Percentiles rank a stretch among this genome's conserved stretches.
These are phyloP conservation scores for Myiagra hebetior DNA, from an alignment of 2,113 vertebrate genomes.

Conservation along the genomic window DNA sequence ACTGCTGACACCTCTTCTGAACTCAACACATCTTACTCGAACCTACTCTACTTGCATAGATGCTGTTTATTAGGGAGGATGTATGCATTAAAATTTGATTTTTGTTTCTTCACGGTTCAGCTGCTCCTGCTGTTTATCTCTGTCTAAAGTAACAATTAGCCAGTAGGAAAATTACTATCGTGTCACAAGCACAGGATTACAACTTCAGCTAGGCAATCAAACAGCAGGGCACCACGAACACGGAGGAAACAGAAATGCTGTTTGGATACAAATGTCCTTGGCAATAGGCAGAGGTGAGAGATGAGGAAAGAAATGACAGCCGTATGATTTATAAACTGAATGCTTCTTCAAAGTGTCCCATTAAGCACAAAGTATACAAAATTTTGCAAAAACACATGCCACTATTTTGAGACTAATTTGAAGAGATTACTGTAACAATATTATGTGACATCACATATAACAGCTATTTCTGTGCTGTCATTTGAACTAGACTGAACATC, in stretches of 20 bases:
- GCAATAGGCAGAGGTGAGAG: not conserved
- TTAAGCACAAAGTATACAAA: not conserved
- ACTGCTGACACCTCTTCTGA: conserved; percentile 30
- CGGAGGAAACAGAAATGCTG: not conserved
- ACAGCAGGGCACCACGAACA: not conserved
- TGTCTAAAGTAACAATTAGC: not conserved
- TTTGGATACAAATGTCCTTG: not conserved
- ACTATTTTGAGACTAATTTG: not conserved
- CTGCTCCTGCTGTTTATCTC: not conserved
- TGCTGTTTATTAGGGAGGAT: not conserved
- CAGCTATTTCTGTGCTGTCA: not conserved
- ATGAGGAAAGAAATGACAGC: not conserved
- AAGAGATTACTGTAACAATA: not conserved
- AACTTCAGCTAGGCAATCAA: not conserved
- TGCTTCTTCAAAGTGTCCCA: not conserved
- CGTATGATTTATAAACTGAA: not conserved
- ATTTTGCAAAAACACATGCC: not conserved
- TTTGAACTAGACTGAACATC: not conserved
- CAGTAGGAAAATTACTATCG: not conserved
- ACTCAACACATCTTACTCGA: not conserved
- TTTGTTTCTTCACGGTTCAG: conserved; percentile 4
- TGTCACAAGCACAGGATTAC: not conserved
- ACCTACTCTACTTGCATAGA: not conserved
- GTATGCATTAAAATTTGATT: not conserved
- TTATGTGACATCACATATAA: not conserved